Conservation (phyloP, 53 echinoderm and acorn worm genomes). For the Pentamera pediparva region DNA sequence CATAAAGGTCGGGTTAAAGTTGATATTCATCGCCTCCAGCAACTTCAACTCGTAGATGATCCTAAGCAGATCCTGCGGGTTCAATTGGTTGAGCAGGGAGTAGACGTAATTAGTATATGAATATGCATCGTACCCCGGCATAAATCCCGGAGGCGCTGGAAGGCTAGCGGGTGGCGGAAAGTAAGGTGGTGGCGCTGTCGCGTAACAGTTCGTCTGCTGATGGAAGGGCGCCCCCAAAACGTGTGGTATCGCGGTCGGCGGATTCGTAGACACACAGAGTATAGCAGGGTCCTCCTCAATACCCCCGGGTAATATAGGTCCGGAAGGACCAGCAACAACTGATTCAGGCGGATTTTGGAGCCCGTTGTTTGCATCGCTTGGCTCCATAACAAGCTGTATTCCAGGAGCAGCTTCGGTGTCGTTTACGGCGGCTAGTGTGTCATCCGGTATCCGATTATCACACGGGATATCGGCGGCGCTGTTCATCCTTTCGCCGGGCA, state of each 20-base stretch:
- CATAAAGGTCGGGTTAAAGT: neutral
- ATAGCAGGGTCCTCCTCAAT: neutral
- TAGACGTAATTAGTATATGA: constrained; percentile 2
- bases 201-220: neutral
- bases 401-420: neutral
- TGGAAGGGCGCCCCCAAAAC: neutral
- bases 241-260: neutral
- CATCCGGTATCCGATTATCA: no score
- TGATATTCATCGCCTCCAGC: constrained; percentile 15
- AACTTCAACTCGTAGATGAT: constrained; percentile 13
- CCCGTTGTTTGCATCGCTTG: neutral
- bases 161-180: neutral
- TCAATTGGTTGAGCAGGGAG: constrained; percentile 7
- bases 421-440: no score
- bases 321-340: neutral
- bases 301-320: neutral
- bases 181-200: neutral
- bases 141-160: neutral
- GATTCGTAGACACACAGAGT: neutral
- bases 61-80: constrained; percentile 14
- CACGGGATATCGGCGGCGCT: no score
- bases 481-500: no score
- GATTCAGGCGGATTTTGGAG: no score
- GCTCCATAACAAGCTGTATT: neutral
- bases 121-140: neutral